Base-by-base conservation (phyloP, 64 coral and sea anemone species). In the Porites australiensis region DNA sequence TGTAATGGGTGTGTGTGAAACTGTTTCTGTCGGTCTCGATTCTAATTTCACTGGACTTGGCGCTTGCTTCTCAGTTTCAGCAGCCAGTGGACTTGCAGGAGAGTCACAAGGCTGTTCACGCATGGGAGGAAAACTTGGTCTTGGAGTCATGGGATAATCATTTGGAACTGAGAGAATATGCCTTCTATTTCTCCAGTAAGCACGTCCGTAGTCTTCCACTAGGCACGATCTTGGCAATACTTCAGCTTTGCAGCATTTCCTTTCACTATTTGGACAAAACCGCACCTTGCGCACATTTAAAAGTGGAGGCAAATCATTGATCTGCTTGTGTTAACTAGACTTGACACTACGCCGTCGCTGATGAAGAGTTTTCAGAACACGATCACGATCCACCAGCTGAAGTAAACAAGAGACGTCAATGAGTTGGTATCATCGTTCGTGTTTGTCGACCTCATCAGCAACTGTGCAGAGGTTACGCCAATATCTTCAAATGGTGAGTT, bases 171-270 rank as follows among this genome's bases (percentile, higher is more conserved):
- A 76, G 73, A 95, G 84, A 37, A 37, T 37, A 37, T 37, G 27
- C 27, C 27, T 37, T 37, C 27, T 37, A 37, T 37, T 37, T 37
- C 3, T 90, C 74, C 55, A 90, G 93, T 67, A 57, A 37, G 27
- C 27, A 37, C 0, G 27, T 37, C 27, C 27, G 27, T 37, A 37
- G 27, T 82, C 83, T 75, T 71, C 16, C 53, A 95, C 27, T 16
- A 95, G 8, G 62, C 86, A 95, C 13, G 88, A 95, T 87, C 72
- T 50, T 50, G 93, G 88, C 64, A 95, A 58, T 57, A 95, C 88
- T 71, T 95, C 88, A 16, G 93, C 88, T 77, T 66, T 86, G 12
- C 81, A 50, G 88, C 88, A 90, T 51, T 59, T 8, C 65, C 12
- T 85, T 73, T n/a, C 27, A 37, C 27, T 37, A 57, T 70, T 90